A percentile compares a stretch with the other conserved stretches of the same genome.
Conservation (phyloP, 2,797 vertebrate genomes). For the Hypotaenidia philippensis region DNA sequence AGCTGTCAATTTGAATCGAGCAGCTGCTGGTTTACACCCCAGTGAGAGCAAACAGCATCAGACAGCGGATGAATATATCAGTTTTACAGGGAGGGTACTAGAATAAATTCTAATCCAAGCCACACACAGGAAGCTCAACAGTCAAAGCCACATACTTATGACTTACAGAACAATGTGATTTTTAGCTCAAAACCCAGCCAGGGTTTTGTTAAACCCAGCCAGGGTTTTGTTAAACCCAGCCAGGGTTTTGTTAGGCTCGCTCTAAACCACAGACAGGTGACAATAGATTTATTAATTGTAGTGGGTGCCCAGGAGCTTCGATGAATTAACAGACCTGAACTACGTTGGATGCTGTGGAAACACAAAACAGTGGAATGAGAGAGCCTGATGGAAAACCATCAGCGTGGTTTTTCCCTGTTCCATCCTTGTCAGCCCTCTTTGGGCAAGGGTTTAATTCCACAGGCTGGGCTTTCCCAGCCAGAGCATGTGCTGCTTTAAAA, state of each 20-base stretch:
- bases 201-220: background rate
- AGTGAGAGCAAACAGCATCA: background rate
- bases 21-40: background rate
- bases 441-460: background rate
- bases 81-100: background rate
- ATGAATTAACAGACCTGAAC: background rate
- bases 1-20: background rate
- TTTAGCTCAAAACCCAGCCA: background rate
- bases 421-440: background rate
- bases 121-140: background rate
- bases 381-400: background rate
- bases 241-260: background rate
- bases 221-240: background rate
- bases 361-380: background rate
- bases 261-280: background rate
- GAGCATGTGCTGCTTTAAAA: background rate
- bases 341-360: background rate
- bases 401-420: background rate
- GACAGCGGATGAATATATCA: background rate
- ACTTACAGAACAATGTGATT: background rate
- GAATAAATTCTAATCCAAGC: background rate
- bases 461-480: background rate
- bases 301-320: background rate
- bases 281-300: background rate
- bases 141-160: background rate